Conservation (phyloP, 2,113 vertebrate genomes). For the Ctenomys sociabilis region DNA sequence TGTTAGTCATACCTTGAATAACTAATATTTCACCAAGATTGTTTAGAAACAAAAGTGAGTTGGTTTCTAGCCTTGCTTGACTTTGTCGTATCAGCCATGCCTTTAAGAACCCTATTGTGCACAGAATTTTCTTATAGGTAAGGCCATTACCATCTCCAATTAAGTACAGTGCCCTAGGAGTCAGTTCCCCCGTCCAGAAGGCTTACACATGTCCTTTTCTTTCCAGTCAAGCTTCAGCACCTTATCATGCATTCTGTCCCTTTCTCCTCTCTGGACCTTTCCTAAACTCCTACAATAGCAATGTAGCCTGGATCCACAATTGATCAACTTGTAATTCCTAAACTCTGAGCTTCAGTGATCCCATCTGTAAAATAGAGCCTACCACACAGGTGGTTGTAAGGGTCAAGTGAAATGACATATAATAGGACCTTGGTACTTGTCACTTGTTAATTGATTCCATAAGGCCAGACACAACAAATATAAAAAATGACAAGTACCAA, state of each 20-base stretch:
- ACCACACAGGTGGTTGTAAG: background rate
- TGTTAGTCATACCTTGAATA: background rate
- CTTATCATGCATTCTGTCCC: background rate
- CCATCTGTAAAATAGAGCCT: background rate
- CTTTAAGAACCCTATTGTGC: background rate
- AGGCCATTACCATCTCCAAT: background rate
- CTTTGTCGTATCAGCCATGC: background rate
- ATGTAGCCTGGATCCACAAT: background rate
- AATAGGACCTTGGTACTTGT: background rate
- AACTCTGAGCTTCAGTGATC: background rate
- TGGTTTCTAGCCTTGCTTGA: background rate
- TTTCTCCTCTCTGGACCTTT: background rate
- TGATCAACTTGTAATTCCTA: background rate
- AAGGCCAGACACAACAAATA: background rate
- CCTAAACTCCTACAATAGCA: background rate
- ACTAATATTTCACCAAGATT: background rate
- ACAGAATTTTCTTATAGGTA: background rate
- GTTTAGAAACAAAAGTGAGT: conserved; percentile 24
- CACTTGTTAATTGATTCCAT: background rate
- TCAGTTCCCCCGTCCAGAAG: background rate
- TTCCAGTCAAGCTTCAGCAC: background rate
- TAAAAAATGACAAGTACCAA: background rate
- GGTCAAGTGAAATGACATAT: background rate
- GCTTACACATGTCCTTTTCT: background rate
- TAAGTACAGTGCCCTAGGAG: background rate